Evolutionary conservation across 2,888 invertebrate species (phyloP), one percentile per base, ranked within the genome.

Genomic region (Bibio marci): DNA sequence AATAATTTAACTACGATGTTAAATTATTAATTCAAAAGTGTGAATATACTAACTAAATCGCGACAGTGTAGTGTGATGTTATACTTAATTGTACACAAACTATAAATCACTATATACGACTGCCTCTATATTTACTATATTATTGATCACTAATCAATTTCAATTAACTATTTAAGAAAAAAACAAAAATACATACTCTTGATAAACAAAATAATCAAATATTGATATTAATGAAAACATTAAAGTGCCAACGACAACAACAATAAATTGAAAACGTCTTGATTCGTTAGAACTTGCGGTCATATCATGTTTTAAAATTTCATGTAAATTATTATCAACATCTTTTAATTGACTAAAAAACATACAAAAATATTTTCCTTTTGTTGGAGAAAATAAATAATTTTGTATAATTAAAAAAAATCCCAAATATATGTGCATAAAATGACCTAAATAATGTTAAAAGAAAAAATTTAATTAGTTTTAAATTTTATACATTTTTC

Each of bases 181-280:
- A 18, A 27, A 12, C 15, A 33, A 27, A 32, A 22, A 38, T 31
- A 38, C 19, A 36, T 30, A 40, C 40, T 36, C 40, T 32, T 37
- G 25, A 37, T 36, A 40, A 13, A 40, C 40, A 30, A 11, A 40
- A 33, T 32, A 40, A 32, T 40, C 40, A 19, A 36, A 40, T 25
- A 19, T 27, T 28, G 32, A 32, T 26, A 40, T 32, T 26, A 37
- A 37, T 31, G 32, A 32, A 18, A 40, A 40, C 7, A 40, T 17
- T 11, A 36, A 1, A 36, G 32, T n/a, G n/a, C 36, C 15, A 11
- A 14, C 12, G 14, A 36, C 11, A 22, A 30, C 13, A n/a, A 35
- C 13, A 36, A 36, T 36, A 14, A 36, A 7, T 33, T 40, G 40
- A 37, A 37, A 40, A 22, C 8, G 4, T 22, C 5, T 8, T 22